Evolutionary conservation across 1,140 invertebrate species (phyloP), one percentile per base, ranked within the genome.

Genomic region (Plutomurus gul): DNA sequence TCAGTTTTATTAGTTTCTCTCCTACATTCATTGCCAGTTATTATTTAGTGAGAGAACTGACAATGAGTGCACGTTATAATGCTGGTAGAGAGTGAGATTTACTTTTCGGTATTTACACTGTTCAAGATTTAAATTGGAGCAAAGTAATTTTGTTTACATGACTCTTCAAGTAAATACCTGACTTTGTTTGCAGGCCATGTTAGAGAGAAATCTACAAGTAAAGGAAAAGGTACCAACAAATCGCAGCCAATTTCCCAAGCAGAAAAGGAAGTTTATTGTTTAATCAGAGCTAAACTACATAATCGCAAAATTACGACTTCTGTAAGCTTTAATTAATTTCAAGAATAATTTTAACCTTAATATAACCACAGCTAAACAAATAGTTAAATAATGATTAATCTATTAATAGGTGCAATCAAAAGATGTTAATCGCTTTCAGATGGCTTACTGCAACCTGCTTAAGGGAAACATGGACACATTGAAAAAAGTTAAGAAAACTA

Each of bases 401-500:
- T 72, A 16, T 70, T 3, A 60, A 81, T 87, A 92, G 91, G 89
- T 92, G 73, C 90, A 91, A 85, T 90, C 93, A 81, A 93, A 92
- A 85, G 93, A 95, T 87, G 91, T 95, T 0, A 94, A 93, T 85
- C 93, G 93, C 87, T 94, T 95, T 87, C 93, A 94, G 86, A 89
- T 92, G 83, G 92, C 93, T 1, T 95, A 95, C 86, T 92, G 92
- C 85, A 94, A 91, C 87, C 87, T 95, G 79, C 87, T 95, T 27
- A 94, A 93, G 87, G 92, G 90, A n/a, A 95, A 94, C 87, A 91
- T 95, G 86, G 94, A 93, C 88, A 93, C 93, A 80, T 87, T 96
- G 72, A 95, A 94, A 86, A 94, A 95, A 86, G 88, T 94, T 81
- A 94, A 95, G 85, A 95, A 95, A 87, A 88, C 89, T 4, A 92